Conservation (phyloP, 2,797 vertebrate species). For the Mustela erminea region DNA sequence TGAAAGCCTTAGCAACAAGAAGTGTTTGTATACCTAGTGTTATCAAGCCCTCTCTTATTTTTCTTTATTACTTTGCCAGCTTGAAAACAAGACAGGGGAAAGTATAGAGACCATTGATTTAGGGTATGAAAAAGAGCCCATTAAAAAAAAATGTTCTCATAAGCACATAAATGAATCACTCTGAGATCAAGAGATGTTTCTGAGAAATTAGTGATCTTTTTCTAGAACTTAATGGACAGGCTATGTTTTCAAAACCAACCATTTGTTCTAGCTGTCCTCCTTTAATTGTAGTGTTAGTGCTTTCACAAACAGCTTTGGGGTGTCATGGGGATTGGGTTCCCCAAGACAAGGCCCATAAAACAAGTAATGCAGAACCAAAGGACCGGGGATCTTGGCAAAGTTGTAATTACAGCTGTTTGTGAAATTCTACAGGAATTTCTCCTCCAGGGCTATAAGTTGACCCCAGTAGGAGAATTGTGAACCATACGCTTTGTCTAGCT, state of each 20-base stretch:
- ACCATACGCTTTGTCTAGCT: neutral
- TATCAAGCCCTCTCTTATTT: neutral
- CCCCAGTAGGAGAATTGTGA: neutral
- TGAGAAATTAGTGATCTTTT: conserved; percentile 30
- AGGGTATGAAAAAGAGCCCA: neutral
- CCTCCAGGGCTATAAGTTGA: neutral
- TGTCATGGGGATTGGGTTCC: neutral
- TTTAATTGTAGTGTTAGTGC: neutral
- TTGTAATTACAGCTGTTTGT: neutral
- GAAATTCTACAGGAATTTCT: neutral
- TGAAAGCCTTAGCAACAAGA: neutral
- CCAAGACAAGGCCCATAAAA: neutral
- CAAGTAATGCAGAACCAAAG: neutral
- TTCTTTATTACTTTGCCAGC: conserved; percentile 53
- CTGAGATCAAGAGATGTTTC: conserved; percentile 5
- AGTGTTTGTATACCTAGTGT: neutral
- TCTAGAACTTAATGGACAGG: conserved; percentile 7
- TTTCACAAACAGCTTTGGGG: neutral
- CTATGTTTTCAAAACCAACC: conserved; percentile 46
- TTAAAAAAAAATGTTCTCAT: neutral
- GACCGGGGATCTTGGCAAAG: neutral
- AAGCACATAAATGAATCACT: conserved; percentile 2
- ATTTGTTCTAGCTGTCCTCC: neutral
- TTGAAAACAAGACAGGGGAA: neutral
- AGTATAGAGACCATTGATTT: neutral